These are phyloP conservation scores for Philaenus spumarius DNA, from an alignment of 1,140 invertebrate genomes.

Conservation along the genomic window DNA sequence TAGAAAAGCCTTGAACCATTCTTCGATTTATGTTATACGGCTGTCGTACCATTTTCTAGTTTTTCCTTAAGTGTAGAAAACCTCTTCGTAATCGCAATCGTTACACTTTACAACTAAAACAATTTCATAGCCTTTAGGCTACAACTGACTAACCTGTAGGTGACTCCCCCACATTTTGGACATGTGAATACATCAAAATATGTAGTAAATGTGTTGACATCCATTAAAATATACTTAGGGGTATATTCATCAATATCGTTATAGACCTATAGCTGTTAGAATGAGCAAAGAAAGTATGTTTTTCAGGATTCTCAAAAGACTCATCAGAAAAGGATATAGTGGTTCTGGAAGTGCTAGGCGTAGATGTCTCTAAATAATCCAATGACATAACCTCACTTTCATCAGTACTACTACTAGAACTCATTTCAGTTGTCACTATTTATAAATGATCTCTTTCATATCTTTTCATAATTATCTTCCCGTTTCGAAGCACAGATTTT, in stretches of 20 bases:
- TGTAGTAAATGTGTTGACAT: not conserved
- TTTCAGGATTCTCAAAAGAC: too few species aligned
- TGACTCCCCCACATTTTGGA: not conserved
- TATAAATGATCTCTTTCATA: too few species aligned
- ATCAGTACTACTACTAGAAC: too few species aligned
- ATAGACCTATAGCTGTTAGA: not conserved
- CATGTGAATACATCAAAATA: not conserved
- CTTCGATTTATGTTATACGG: not conserved
- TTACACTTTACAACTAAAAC: not conserved
- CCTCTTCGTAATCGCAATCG: not conserved
- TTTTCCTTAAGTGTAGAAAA: not conserved
- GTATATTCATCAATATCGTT: not conserved
- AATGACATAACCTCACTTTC: too few species aligned
- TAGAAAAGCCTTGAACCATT: not conserved
- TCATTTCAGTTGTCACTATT: too few species aligned
- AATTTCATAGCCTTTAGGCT: not conserved
- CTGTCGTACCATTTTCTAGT: not conserved
- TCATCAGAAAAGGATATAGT: too few species aligned
- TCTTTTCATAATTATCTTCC: too few species aligned
- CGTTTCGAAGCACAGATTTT: too few species aligned
- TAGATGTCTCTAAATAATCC: too few species aligned
- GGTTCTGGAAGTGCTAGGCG: too few species aligned
- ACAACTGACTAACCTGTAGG: not conserved
- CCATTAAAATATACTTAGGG: not conserved
- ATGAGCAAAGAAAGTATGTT: not conserved